Base-by-base conservation (phyloP, 2,797 vertebrate genomes). In the Paratrypauchen microcephalus region DNA sequence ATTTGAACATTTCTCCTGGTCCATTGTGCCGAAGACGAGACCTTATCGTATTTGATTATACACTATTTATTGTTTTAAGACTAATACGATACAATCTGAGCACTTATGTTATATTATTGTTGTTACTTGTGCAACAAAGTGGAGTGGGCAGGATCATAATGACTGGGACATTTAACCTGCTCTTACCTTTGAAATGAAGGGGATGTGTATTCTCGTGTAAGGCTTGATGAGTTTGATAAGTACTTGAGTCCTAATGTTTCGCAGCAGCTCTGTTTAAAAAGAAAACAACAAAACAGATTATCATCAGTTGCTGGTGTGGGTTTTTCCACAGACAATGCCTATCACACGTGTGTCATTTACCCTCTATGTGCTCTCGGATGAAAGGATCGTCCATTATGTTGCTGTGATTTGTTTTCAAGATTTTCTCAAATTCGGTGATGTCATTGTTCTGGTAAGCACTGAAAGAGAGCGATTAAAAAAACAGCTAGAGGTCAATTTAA, bases 191-290 rank as follows among this genome's bases (percentile, higher is more conserved):
- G 98, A 99, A 95, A 99, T 99, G 92, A 99, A 99, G 82, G 98
- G 98, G 95, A 99, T 99, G 96, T 99, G 98, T 97, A 99, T 99
- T 95, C 98, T 98, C 82, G 98, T 99, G 92, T 99, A 99, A 87
- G 98, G 98, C 94, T 99, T 99, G 94, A 99, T 99, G 96, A 99
- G 95, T 94, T 99, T 99, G 93, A 99, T 99, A 92, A 99, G 97
- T 92, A 99, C 98, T 97, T 99, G 98, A 90, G 98, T 99, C 95
- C 98, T 96, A 95, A 99, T 99, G 93, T 99, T 99, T 83, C 97
- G 89, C 90, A 99, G 94, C 86, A 99, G 95, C 86, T 99, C 98
- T 99, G 93, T 58, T 95, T 94, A 59, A 86, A 15, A 41, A n/a
- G n/a, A 45, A 73, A 13, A n/a, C 68, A 64, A 30, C n/a, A 64